These are phyloP conservation scores for Manis javanica DNA, from an alignment of 2,797 vertebrate genomes.

Conservation along the genomic window DNA sequence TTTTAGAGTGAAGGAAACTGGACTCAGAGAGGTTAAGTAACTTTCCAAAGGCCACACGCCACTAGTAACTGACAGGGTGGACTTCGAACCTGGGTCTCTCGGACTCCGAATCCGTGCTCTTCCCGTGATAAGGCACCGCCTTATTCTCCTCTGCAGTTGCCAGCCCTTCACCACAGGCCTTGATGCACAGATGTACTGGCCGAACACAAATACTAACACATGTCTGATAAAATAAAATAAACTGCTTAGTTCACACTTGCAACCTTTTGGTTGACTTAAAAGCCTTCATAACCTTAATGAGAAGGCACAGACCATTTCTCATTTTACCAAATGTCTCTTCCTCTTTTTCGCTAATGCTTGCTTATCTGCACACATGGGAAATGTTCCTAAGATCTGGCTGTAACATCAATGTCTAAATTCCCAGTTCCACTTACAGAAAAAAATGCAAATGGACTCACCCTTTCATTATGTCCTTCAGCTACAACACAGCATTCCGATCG, in stretches of 20 bases:
- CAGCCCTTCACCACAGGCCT: background rate
- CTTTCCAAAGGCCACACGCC: background rate
- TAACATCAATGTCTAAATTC: constrained; percentile 63
- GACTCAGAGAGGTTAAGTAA: background rate
- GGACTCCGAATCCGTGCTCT: background rate
- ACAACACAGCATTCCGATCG: constrained; percentile 55
- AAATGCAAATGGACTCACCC: constrained; percentile 49
- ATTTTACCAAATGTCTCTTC: constrained; percentile 14
- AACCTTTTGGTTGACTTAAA: background rate
- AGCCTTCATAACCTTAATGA: background rate
- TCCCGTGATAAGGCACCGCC: background rate
- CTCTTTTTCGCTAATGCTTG: background rate
- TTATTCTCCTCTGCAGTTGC: background rate
- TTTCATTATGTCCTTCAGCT: constrained; percentile 50
- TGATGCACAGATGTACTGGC: background rate
- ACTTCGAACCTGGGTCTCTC: background rate
- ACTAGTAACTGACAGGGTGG: background rate
- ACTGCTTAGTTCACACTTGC: background rate
- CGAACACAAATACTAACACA: background rate
- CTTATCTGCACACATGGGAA: constrained; percentile 61
- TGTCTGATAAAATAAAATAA: background rate
- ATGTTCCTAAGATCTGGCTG: constrained; percentile 22
- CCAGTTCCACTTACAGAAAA: constrained; percentile 69
- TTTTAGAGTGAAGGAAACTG: background rate
- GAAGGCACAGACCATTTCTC: constrained; percentile 14